Percentiles rank a stretch among this genome's conserved stretches.
Conservation (phyloP, 2,888 invertebrate species). For the Drosophila eohydei region DNA sequence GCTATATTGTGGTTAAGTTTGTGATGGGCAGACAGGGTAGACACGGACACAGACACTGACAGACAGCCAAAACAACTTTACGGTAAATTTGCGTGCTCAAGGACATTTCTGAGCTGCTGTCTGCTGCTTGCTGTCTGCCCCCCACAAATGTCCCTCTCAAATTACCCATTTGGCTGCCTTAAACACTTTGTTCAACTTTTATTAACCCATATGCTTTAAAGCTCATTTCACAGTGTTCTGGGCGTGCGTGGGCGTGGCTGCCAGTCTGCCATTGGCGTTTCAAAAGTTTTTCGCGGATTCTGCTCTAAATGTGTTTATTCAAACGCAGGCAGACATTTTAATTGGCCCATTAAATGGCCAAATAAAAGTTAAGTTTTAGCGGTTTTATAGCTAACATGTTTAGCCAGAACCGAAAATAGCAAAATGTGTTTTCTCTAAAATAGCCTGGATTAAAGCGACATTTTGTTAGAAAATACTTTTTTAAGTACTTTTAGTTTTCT, state of each 20-base stretch:
- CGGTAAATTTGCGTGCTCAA: conserved; percentile 51
- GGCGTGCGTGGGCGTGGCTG: conserved; percentile 2
- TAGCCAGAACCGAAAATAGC: conserved; percentile 14
- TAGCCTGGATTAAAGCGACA: background rate
- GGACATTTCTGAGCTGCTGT: conserved; percentile 17
- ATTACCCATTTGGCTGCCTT: conserved; percentile 4
- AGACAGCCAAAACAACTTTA: conserved; percentile 40
- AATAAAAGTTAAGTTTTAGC: conserved; percentile 22
- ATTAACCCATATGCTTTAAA: conserved; percentile 43
- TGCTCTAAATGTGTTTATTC: conserved; percentile 29
- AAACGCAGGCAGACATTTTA: conserved; percentile 38
- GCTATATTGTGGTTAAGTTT: conserved; percentile 23
- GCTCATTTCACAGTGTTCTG: conserved; percentile 10
- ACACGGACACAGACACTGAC: conserved; percentile 1
- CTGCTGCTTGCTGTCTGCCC: background rate
- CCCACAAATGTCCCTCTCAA: background rate
- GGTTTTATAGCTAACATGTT: conserved; percentile 7
- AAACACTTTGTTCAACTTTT: conserved; percentile 36
- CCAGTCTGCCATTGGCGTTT: conserved; percentile 22
- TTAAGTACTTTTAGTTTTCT: background rate
- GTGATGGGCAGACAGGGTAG: conserved; percentile 2
- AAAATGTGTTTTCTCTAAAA: conserved; percentile 1
- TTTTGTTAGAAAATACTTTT: background rate
- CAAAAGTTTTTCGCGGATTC: conserved; percentile 41
- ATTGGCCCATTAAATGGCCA: conserved; percentile 39